Percentiles rank a stretch among this genome's conserved stretches.
phyloP scores from a whole-genome alignment of 30 jellyfish, hydroid and myxozoan genomes.

The Euphysa ruthae region DNA sequence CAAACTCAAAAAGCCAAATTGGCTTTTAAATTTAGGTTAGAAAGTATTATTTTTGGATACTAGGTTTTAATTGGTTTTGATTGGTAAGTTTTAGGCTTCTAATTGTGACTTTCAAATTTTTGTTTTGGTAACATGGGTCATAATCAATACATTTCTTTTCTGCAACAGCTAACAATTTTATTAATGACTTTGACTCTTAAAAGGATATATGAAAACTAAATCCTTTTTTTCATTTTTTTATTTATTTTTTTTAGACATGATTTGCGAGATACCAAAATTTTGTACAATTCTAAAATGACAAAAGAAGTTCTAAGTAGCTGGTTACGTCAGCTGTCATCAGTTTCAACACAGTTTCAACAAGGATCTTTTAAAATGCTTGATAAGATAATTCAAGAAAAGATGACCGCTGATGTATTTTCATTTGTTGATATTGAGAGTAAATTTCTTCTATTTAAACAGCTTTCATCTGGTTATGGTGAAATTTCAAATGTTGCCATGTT shows the following conservation, averaged over 20 bases:
- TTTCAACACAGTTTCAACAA: conserved; percentile 33
- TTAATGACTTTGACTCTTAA: no score
- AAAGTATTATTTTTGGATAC: no score
- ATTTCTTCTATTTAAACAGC: conserved; percentile 43
- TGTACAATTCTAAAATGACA: conserved; percentile 51
- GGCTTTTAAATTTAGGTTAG: no score
- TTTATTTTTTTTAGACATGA: conserved; percentile 45
- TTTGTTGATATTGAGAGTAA: conserved; percentile 32
- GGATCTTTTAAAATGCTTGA: conserved; percentile 17
- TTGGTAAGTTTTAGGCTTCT: no score
- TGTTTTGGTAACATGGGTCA: no score
- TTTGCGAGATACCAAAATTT: conserved; percentile 58
- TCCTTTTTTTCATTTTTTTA: background rate
- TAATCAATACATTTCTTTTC: no score
- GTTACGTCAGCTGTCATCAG: conserved; percentile 39
- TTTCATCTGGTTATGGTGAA: conserved; percentile 80
- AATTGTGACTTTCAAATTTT: no score
- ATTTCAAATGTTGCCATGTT: conserved; percentile 73
- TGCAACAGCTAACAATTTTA: no score
- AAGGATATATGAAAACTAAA: no score
- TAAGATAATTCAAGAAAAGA: conserved; percentile 10
- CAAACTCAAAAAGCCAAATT: no score
- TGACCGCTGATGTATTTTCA: conserved; percentile 27
- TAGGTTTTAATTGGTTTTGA: no score
- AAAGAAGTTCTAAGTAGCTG: conserved; percentile 54